Evolutionary conservation across 2,797 vertebrate species (phyloP).

Genomic region (Melanotaenia maccullochi): DNA sequence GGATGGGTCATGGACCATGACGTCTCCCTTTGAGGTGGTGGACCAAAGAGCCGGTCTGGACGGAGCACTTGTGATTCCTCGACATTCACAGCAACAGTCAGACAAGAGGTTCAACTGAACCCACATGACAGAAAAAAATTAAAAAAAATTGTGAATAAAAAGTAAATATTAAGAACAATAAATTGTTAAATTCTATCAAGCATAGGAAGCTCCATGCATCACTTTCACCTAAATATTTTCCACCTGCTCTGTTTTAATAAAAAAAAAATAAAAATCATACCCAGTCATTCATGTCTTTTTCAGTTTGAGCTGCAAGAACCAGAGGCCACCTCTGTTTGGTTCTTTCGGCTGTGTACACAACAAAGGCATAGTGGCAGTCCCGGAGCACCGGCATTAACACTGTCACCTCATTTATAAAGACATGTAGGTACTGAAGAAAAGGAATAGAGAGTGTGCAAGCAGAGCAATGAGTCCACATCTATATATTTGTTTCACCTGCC

Average conservation of each 20-base stretch:
- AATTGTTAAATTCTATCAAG: neutral
- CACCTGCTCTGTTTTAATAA: neutral
- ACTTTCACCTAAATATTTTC: neutral
- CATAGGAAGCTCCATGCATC: neutral
- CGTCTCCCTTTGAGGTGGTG: conserved; percentile 92
- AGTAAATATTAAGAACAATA: neutral
- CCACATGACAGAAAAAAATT: conserved; percentile 15
- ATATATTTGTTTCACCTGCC: neutral
- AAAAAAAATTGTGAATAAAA: neutral
- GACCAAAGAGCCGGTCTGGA: conserved; percentile 95
- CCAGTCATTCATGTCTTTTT: conserved; percentile 95
- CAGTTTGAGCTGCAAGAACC: conserved; percentile 87
- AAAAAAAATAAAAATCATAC: conserved; percentile 66
- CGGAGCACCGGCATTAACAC: conserved; percentile 90
- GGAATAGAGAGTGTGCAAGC: conserved; percentile 1
- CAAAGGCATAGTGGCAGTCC: conserved; percentile 90
- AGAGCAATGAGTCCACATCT: neutral
- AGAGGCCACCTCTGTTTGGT: conserved; percentile 93
- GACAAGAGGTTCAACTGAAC: conserved; percentile 88
- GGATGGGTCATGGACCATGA: conserved; percentile 93
- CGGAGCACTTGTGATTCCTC: conserved; percentile 85
- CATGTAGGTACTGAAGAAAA: conserved; percentile 87
- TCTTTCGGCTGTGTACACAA: conserved; percentile 91
- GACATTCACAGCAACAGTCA: conserved; percentile 90
- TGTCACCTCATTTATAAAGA: conserved; percentile 93